Base-by-base conservation (phyloP, 2,888 invertebrate species). In the Salticus scenicus region DNA sequence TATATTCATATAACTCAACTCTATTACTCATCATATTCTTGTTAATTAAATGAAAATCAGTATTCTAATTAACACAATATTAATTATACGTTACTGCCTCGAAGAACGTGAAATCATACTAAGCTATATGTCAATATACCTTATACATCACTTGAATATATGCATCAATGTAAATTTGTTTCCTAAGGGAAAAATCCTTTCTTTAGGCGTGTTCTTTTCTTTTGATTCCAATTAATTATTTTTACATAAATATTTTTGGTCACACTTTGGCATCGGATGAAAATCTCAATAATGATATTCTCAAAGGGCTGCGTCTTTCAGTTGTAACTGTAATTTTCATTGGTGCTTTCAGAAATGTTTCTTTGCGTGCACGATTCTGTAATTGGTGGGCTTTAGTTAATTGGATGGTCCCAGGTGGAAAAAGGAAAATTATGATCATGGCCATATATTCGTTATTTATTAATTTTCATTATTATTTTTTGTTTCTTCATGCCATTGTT, bases 381-480 rank as follows among this genome's bases (percentile, higher is more conserved):
- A 57, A 57, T 67, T 67, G 67, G 67, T 33, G 67, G 67, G 37
- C 20, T n/a, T n/a, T n/a, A 8, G n/a, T 24, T 67, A 67, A 67
- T 67, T 67, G 33, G 31, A 67, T 33, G 33, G 67, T 37, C 67
- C 37, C 67, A 67, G 67, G 24, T 67, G 67, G 67, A 67, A 37
- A 37, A 20, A 33, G 47, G 2, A 57, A 67, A 67, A 67, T 37
- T 37, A 67, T 67, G 31, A 67, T 37, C 20, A 17, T 8, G 20
- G 20, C 28, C 1, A 33, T 33, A 67, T n/a, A 20, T 67, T 30
- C 33, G 31, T 67, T 67, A 33, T 67, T 67, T 67, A 67, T 33
- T 67, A 27, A 24, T n/a, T n/a, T n/a, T n/a, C n/a, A n/a, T n/a
- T n/a, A n/a, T 10, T 12, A 14, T 33, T 67, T 37, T 67, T 20